These are phyloP conservation scores for Diadophis punctatus DNA, from an alignment of 2,113 vertebrate species.

Conservation along the genomic window DNA sequence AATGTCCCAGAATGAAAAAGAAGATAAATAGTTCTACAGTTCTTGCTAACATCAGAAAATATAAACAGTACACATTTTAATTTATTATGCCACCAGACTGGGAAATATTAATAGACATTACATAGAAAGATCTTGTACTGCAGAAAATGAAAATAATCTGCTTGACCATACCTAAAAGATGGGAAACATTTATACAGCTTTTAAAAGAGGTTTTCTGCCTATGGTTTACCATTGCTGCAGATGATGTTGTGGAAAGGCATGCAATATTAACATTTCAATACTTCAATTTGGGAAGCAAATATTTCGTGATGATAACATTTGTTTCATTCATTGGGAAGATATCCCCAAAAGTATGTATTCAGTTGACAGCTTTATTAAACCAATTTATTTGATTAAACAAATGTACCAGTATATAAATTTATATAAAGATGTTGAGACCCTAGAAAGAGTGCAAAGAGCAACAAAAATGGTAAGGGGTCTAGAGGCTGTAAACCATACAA, in stretches of 20 bases:
- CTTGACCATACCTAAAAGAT: slow-evolving; percentile 12
- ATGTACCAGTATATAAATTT: no score
- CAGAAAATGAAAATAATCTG: slow-evolving; percentile 32
- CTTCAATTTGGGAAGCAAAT: not conserved
- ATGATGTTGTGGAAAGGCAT: not conserved
- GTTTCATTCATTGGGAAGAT: not conserved
- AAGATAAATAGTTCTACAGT: slow-evolving; percentile 45
- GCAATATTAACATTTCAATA: not conserved
- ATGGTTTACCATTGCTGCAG: not conserved
- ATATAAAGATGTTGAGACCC: no score
- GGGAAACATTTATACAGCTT: not conserved
- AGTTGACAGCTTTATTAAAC: no score
- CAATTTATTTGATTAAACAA: no score
- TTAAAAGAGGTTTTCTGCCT: slow-evolving; percentile 24
- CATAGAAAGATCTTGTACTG: slow-evolving; percentile 32
- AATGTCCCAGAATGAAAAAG: slow-evolving; percentile 13
- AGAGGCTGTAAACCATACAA: no score
- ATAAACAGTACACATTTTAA: slow-evolving; percentile 27
- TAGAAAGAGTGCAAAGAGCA: no score
- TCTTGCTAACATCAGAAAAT: slow-evolving; percentile 41
- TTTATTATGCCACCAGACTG: slow-evolving; percentile 48
- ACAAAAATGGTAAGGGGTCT: no score
- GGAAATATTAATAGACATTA: slow-evolving; percentile 57
- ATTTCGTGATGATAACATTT: not conserved
- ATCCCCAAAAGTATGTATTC: not conserved